phyloP scores from a whole-genome alignment of 2,797 vertebrate species.

The Lutjanus argentimaculatus region DNA sequence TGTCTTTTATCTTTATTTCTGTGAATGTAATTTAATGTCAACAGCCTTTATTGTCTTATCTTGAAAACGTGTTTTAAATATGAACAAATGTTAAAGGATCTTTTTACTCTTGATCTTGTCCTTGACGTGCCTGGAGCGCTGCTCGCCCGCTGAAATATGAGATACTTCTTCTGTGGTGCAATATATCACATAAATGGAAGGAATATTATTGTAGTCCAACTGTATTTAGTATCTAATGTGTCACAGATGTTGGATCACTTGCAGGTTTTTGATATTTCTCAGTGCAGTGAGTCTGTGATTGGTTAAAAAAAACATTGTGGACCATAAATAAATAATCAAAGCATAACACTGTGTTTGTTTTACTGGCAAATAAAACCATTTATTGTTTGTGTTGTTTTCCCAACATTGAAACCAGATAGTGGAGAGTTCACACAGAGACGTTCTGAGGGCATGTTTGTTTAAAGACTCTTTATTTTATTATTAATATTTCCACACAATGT shows the following conservation, averaged over 20 bases:
- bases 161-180: constrained; percentile 7
- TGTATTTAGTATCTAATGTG: constrained; percentile 18
- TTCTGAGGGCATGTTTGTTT: constrained; percentile 12
- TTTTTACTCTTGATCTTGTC: background rate
- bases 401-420: constrained; percentile 1
- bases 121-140: constrained; percentile 29
- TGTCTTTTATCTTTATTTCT: constrained; percentile 25
- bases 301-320: constrained; percentile 10
- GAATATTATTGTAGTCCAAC: constrained; percentile 6
- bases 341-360: constrained; percentile 26
- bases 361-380: constrained; percentile 35
- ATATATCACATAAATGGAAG: constrained; percentile 12
- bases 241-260: constrained; percentile 29
- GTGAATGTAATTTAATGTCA: constrained; percentile 35
- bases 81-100: constrained; percentile 13
- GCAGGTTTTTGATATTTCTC: constrained; percentile 17
- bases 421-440: background rate
- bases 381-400: constrained; percentile 11
- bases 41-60: constrained; percentile 26
- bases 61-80: constrained; percentile 31
- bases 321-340: constrained; percentile 50
- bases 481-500: constrained; percentile 27
- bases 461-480: constrained; percentile 34
- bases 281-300: constrained; percentile 11
- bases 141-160: constrained; percentile 19